Base-by-base conservation (phyloP, 2,888 invertebrate genomes). In the Lepas anatifera region DNA sequence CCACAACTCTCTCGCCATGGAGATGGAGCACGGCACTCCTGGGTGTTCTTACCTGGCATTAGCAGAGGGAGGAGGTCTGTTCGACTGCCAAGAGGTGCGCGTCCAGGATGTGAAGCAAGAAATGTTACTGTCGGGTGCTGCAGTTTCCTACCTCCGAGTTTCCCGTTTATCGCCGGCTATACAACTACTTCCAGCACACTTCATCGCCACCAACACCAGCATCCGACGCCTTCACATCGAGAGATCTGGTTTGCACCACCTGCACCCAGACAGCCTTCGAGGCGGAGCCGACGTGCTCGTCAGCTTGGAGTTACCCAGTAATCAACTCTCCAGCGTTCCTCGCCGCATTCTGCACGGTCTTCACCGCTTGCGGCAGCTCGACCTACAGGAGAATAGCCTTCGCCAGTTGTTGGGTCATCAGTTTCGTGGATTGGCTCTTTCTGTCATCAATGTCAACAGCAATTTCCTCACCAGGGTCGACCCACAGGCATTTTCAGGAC, bases 341-440 rank as follows among this genome's bases (percentile, higher is more conserved):
- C 78, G 78, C 70, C 75, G 76, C 39, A 76, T 79, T 11, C 75
- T 79, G 41, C 77, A 77, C 85, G 77, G 35, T 73, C 83, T 92
- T 79, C 84, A 86, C 71, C 89, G 88, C 78, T 81, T 93, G 69
- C 87, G 86, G 71, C 87, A 89, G 0, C 83, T 93, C 71, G 91
- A 92, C 78, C 84, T 93, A 72, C 90, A 91, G 78, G 88, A 89
- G 73, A 95, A 94, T 80, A 85, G 88, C 77, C 91, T 95, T 74
- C 85, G 86, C 74, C 89, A 90, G 76, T 85, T 95, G 73, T 87
- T 90, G 22, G 90, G 90, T 76, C 92, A 92, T 78, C 89, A 90
- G 77, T 95, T 95, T 81, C 90, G 89, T 77, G 92, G 92, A 16
- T 83, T 95, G 75, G 88, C 88, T 72, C 82, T 95, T 74, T 86